A percentile compares a stretch with the other conserved stretches of the same genome.
These are phyloP conservation scores for Akabosia matsudoensis DNA, from an alignment of 1,140 invertebrate genomes.

Conservation along the genomic window DNA sequence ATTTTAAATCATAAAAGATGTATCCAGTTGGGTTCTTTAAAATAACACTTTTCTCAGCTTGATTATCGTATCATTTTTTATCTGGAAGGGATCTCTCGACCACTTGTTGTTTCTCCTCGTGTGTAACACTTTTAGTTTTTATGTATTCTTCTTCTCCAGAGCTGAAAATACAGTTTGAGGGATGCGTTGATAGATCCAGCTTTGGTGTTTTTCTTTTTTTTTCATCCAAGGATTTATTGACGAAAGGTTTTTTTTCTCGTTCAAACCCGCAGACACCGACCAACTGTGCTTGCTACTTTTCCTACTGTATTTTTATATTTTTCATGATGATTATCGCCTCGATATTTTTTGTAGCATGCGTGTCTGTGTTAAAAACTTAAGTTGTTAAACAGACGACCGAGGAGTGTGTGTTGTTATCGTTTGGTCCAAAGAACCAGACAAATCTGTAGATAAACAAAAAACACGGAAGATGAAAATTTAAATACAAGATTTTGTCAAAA, in stretches of 20 bases:
- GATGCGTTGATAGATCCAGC: background rate
- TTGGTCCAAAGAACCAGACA: background rate
- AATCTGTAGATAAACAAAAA: slow-evolving; percentile 4
- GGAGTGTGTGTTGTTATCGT: background rate
- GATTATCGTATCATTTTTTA: background rate
- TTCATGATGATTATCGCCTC: no score
- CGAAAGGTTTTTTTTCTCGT: no score
- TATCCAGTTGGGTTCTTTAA: slow-evolving; percentile 13
- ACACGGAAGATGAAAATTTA: background rate
- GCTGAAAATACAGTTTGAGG: background rate
- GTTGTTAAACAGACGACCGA: no score
- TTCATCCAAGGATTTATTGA: no score
- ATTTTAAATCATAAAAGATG: slow-evolving; percentile 1
- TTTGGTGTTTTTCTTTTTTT: no score
- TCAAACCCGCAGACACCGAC: no score
- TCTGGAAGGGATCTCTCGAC: background rate
- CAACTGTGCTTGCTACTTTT: no score
- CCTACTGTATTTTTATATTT: no score
- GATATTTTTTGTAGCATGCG: background rate
- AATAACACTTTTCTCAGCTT: background rate
- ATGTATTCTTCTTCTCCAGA: no score
- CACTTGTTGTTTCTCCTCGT: background rate
- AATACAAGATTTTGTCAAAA: background rate
- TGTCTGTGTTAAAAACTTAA: background rate
- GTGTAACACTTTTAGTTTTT: no score